Conservation (phyloP, 64 coral and sea anemone genomes). For the Dendrophyllia cribrosa region DNA sequence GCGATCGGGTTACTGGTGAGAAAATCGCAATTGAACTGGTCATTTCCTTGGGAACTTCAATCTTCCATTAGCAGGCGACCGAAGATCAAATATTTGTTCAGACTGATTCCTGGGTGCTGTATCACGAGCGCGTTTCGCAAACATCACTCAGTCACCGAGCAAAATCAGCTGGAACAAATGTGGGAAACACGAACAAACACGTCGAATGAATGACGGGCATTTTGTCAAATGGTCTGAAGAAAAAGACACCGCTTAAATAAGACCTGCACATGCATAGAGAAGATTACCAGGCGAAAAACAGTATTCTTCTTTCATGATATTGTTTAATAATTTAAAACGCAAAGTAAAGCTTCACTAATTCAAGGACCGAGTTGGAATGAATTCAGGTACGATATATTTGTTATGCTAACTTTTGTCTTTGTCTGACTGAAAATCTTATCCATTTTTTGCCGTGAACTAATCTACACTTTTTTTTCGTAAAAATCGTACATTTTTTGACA, state of each 20-base stretch:
- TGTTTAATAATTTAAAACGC: too few relatives aligned
- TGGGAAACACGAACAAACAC: not conserved
- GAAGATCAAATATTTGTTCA: slow-evolving; percentile 15
- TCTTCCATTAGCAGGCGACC: not conserved
- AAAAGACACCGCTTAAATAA: not conserved
- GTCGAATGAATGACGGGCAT: not conserved
- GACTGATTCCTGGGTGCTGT: not conserved
- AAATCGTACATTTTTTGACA: too few relatives aligned
- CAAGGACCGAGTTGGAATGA: too few relatives aligned
- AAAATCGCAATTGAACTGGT: too few relatives aligned
- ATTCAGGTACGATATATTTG: too few relatives aligned
- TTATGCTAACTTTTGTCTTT: too few relatives aligned
- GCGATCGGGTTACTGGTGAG: too few relatives aligned
- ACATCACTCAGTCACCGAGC: not conserved
- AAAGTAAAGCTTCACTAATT: too few relatives aligned
- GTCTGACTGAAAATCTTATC: too few relatives aligned
- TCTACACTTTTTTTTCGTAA: too few relatives aligned
- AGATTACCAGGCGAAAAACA: not conserved
- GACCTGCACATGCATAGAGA: not conserved
- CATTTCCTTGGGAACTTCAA: too few relatives aligned
- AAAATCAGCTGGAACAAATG: slow-evolving; percentile 30
- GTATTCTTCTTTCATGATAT: not conserved
- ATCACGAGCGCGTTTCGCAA: not conserved
- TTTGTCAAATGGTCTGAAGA: not conserved
- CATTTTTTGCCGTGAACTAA: too few relatives aligned